phyloP scores from a whole-genome alignment of 2,113 vertebrate species.

The Cnemophilus loriae region DNA sequence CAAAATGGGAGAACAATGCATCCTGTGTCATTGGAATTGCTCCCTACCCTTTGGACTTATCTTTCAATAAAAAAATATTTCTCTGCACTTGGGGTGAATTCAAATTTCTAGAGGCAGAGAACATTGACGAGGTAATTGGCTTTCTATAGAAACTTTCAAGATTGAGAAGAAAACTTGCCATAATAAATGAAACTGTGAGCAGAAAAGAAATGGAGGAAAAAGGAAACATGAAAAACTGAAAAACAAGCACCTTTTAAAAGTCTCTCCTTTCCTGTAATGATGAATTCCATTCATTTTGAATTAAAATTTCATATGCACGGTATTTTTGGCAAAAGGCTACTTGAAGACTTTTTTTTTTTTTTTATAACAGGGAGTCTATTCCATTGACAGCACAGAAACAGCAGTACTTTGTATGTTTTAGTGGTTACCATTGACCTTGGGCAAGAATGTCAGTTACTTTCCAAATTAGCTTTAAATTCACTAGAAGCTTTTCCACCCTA shows the following conservation, averaged over 20 bases:
- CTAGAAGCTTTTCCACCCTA: not conserved
- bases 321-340: not conserved
- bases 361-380: not conserved
- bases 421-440: not conserved
- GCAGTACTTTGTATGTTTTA: not conserved
- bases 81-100: conserved; percentile 12
- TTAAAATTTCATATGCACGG: not conserved
- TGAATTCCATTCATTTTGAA: not conserved
- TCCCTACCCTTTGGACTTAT: conserved; percentile 12
- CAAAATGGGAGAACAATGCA: not conserved
- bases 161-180: not conserved
- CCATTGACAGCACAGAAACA: not conserved
- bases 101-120: conserved; percentile 39
- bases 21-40: not conserved
- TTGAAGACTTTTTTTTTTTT: not conserved
- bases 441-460: not conserved
- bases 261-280: not conserved
- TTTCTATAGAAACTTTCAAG: conserved; percentile 21
- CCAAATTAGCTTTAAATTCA: not conserved
- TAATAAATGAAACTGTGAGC: not conserved
- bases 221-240: not conserved
- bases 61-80: conserved; percentile 14
- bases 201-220: not conserved
- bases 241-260: not conserved
- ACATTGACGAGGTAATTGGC: not conserved